Evolutionary conservation across 1,140 invertebrate species (phyloP), one percentile per base, ranked within the genome.

Genomic region (Chionoecetes opilio): DNA sequence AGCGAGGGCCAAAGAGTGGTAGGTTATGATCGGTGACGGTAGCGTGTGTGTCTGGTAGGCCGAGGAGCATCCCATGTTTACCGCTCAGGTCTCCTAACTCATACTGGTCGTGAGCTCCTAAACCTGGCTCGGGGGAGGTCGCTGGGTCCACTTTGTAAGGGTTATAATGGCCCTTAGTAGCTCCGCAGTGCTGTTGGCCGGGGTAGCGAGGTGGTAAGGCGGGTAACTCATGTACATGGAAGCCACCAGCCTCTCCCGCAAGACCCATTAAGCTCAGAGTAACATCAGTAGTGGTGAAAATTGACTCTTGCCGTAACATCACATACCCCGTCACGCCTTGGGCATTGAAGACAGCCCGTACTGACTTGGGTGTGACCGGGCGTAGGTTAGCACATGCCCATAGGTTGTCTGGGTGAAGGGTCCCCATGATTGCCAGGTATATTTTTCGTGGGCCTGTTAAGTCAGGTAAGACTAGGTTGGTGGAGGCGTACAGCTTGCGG

Each of bases 71-170:
- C 31, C 98, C 97, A 96, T 97, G 98, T 97, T 99, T 99, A 8
- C 99, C 99, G 91, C 98, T 98, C 3, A 99, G 97, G 97, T 99
- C 99, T 0, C 99, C 99, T 21, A 99, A 97, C 3, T 98, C 98
- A 96, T 99, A 99, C 96, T 98, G 98, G 97, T 99, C 98, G 97
- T 99, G 98, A 5, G 99, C 99, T 37, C 98, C 98, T 96, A 97
- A 97, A 34, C 96, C 97, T 35, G 96, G 96, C 86, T 94, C 85
- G n/a, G 97, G 97, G 92, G 96, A 96, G 26, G 96, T 96, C 8
- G 93, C 96, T 53, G 96, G 91, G 86, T 97, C 96, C 6, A 97
- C 96, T 29, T 96, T 96, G 95, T 97, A 97, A 2, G 97, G 97
- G 96, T 98, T 97, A 96, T 97, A 97, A 6, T 97, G 97, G 2